A percentile compares a stretch with the other conserved stretches of the same genome.
phyloP scores from a whole-genome alignment of 2,888 invertebrate species.

The Koerneria pararmatus region DNA sequence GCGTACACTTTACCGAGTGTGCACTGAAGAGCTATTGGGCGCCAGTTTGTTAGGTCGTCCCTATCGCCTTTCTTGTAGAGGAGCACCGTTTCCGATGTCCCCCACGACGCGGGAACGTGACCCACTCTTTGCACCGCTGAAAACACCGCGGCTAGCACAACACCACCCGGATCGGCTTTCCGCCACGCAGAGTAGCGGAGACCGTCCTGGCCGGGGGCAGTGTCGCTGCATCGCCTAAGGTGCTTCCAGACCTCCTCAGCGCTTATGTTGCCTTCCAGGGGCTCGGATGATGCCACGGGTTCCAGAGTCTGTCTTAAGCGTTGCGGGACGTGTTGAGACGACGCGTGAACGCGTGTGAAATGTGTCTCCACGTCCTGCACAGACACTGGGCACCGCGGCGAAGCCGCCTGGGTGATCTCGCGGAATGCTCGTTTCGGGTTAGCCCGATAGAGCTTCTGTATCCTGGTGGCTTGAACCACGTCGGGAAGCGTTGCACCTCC shows the following conservation, averaged over 20 bases:
- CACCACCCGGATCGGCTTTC: slow-evolving; percentile 30
- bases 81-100: slow-evolving; percentile 33
- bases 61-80: slow-evolving; percentile 42
- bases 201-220: slow-evolving; percentile 44
- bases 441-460: too few species aligned
- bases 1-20: slow-evolving; percentile 39
- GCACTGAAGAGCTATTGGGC: slow-evolving; percentile 37
- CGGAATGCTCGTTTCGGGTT: too few species aligned
- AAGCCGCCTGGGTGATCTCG: too few species aligned
- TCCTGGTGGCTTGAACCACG: too few species aligned
- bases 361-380: too few species aligned
- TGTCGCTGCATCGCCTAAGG: slow-evolving; percentile 25
- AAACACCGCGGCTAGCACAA: slow-evolving; percentile 16
- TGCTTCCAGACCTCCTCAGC: slow-evolving; percentile 6
- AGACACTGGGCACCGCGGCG: too few species aligned
- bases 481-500: too few species aligned
- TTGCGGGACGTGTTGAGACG: too few species aligned
- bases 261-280: not conserved
- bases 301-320: too few species aligned
- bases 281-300: too few species aligned
- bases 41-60: slow-evolving; percentile 39
- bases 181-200: slow-evolving; percentile 35
- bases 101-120: slow-evolving; percentile 33
- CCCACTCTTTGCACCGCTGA: not conserved
- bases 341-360: too few species aligned